A percentile compares a stretch with the other conserved stretches of the same genome.
These are phyloP conservation scores for Sialia sialis DNA, from an alignment of 2,113 vertebrate genomes.

Conservation along the genomic window DNA sequence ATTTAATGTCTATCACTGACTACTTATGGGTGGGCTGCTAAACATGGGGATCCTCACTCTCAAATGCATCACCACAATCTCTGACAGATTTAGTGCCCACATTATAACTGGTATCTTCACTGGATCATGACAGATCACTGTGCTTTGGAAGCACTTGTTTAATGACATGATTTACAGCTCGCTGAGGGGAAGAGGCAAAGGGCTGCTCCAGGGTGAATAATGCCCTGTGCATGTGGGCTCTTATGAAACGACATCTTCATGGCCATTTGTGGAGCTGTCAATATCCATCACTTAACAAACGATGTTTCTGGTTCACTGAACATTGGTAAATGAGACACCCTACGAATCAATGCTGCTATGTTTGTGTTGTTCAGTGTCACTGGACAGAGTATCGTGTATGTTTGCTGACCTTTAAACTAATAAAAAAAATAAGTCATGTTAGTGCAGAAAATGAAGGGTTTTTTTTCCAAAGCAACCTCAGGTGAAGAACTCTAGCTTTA, in stretches of 20 bases:
- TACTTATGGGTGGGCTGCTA: conserved; percentile 12
- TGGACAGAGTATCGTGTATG: neutral
- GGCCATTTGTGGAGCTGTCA: conserved; percentile 43
- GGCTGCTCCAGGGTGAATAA: neutral
- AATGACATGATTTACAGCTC: conserved; percentile 62
- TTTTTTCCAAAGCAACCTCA: neutral
- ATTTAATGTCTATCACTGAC: conserved; percentile 29
- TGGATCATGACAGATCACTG: conserved; percentile 59
- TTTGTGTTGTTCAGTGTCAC: conserved; percentile 21
- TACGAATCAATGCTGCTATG: neutral
- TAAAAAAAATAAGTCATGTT: neutral
- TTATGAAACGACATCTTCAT: neutral
- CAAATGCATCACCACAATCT: conserved; percentile 28
- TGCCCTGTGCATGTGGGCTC: neutral
- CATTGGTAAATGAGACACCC: conserved; percentile 29
- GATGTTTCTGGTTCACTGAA: conserved; percentile 34
- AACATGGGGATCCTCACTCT: conserved; percentile 27
- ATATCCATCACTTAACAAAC: conserved; percentile 51
- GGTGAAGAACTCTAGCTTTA: neutral
- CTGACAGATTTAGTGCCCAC: conserved; percentile 34
- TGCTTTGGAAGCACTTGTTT: conserved; percentile 51
- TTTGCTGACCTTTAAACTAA: conserved; percentile 31
- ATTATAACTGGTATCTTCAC: conserved; percentile 27
- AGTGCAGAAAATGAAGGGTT: neutral
- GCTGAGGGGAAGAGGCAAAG: conserved; percentile 17